Base-by-base conservation (phyloP, 2,113 vertebrate species). In the Engraulis encrasicolus region DNA sequence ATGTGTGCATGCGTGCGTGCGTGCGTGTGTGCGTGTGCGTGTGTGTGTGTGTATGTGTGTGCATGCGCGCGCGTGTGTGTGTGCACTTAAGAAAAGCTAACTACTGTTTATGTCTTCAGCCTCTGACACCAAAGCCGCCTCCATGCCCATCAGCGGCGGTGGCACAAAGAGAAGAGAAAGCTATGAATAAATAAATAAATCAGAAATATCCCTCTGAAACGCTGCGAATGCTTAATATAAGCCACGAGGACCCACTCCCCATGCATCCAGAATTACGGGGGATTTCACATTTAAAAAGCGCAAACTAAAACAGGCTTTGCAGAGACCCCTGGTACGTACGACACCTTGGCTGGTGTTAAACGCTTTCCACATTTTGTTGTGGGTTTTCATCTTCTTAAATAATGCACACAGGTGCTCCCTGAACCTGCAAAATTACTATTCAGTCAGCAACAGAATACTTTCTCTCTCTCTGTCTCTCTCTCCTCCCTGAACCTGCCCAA, bases 351-450 rank as follows among this genome's bases (percentile, higher is more conserved):
- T 36, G 17, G 34, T 74, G 27, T 74, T 74, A 74, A 74, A 74
- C 17, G 31, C 66, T 3, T 17, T 14, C 4, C 27, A 74, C 31
- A 74, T 74, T 74, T 74, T 3, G 31, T 74, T 74, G 66, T 74
- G n/a, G n/a, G n/a, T 74, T 74, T 74, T 34, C 66, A 74, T 36
- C 27, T 11, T 0, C 11, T 15, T 74, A 74, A 74, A 74, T 74
- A 74, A 74, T 27, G 27, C 31, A 27, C 58, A 66, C 23, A 66
- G 58, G 34, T 74, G 34, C 66, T 74, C 11, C 66, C 50, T 84
- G 19, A 82, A 79, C 81, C 71, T n/a, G 48, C 6, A 31, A 78
- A 84, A 87, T 84, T 38, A 74, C 88, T 52, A 81, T 74, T 31
- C 49, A 0, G 45, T 19, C 23, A 81, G 81, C 36, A 58, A 84